Percentiles rank a stretch among this genome's conserved stretches.
Conservation (phyloP, 1,140 invertebrate species). For the Anadara kagoshimensis region DNA sequence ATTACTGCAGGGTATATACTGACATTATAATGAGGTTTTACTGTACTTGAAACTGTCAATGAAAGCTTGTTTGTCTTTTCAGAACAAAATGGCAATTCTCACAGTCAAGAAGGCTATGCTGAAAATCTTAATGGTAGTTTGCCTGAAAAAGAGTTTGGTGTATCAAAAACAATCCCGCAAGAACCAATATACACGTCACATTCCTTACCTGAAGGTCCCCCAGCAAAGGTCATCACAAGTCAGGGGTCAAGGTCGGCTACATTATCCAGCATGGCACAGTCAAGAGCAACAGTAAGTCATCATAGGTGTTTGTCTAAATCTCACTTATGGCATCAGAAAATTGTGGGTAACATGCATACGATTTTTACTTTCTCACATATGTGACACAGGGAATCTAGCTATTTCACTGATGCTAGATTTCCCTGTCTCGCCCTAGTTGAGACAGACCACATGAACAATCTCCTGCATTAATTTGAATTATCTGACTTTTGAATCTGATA, state of each 20-base stretch:
- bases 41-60: no score
- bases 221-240: conserved; percentile 56
- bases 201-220: conserved; percentile 14
- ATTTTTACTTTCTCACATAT: neutral
- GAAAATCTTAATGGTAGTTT: conserved; percentile 50
- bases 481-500: no score
- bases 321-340: no score
- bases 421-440: no score
- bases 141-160: conserved; percentile 53
- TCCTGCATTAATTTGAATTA: no score
- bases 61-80: neutral
- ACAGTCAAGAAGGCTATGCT: conserved; percentile 17
- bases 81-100: neutral
- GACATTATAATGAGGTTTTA: no score
- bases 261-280: conserved; percentile 25
- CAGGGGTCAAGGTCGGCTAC: conserved; percentile 52
- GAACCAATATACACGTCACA: conserved; percentile 40
- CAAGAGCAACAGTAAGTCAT: conserved; percentile 27
- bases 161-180: conserved; percentile 52
- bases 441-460: no score
- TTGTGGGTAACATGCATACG: neutral
- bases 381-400: neutral
- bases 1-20: no score
- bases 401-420: no score
- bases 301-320: neutral